Conservation (phyloP, 2,797 vertebrate genomes). For the Sphenopsis melanotis region DNA sequence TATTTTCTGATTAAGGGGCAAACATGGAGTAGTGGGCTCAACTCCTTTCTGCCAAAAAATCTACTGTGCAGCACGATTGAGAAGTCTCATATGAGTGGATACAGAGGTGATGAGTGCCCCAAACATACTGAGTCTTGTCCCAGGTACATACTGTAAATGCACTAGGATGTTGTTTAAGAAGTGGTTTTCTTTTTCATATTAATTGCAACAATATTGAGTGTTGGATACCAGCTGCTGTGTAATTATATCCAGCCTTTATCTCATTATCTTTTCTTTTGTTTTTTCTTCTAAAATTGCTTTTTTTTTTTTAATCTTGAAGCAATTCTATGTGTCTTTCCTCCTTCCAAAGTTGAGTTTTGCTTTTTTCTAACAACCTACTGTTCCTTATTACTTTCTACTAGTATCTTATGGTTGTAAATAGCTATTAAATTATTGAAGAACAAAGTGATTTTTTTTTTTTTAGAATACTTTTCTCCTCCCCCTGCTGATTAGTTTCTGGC, state of each 20-base stretch:
- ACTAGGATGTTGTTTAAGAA: not conserved
- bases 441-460: not conserved
- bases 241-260: not conserved
- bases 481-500: not conserved
- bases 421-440: not conserved
- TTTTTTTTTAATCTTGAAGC: not conserved
- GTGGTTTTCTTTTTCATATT: not conserved
- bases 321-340: not conserved
- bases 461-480: not conserved
- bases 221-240: not conserved
- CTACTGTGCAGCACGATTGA: rapidly evolving
- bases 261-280: not conserved
- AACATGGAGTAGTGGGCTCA: not conserved
- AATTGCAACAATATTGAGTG: not conserved
- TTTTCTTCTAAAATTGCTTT: not conserved
- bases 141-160: not conserved
- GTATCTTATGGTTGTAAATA: not conserved
- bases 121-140: not conserved
- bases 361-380: not conserved
- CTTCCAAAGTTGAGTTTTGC: not conserved
- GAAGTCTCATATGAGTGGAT: not conserved
- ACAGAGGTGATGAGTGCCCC: not conserved
- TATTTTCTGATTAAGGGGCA: not conserved
- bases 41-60: not conserved
- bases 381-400: not conserved